Conservation (phyloP, 2,113 vertebrate genomes). For the Tricholaema leucomelas region DNA sequence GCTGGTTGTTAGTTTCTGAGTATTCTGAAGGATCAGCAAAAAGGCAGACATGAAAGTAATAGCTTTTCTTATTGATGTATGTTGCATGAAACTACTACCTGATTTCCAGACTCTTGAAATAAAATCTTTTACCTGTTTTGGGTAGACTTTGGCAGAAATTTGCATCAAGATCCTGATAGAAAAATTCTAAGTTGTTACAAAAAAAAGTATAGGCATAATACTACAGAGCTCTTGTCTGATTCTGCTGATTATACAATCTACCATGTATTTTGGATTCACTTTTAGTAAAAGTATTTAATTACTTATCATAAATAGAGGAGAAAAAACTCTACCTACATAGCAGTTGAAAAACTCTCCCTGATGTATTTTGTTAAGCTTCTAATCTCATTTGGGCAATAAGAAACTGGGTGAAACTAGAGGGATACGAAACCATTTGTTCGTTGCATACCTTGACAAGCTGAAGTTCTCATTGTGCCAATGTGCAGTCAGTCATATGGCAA, state of each 20-base stretch:
- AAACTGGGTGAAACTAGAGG: neutral
- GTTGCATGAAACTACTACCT: neutral
- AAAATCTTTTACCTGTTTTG: neutral
- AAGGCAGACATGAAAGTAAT: neutral
- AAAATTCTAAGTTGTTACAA: neutral
- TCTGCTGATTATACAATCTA: neutral
- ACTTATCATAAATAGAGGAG: neutral
- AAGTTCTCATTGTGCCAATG: neutral
- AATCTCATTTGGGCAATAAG: neutral
- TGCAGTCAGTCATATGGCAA: neutral
- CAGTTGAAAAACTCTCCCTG: neutral
- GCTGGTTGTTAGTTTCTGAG: neutral
- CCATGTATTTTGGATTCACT: neutral
- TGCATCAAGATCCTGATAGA: neutral
- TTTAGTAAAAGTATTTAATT: neutral
- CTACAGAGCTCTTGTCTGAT: neutral
- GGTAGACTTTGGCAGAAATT: neutral
- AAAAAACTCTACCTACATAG: neutral
- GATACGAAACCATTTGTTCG: neutral
- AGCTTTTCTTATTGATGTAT: neutral
- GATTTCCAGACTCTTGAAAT: neutral
- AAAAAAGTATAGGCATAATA: fast-evolving
- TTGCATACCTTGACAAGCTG: neutral
- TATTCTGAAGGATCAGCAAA: constrained; percentile 21
- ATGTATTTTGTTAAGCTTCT: neutral